phyloP scores from a whole-genome alignment of 1,140 invertebrate genomes.

The Trichonephila clavata region DNA sequence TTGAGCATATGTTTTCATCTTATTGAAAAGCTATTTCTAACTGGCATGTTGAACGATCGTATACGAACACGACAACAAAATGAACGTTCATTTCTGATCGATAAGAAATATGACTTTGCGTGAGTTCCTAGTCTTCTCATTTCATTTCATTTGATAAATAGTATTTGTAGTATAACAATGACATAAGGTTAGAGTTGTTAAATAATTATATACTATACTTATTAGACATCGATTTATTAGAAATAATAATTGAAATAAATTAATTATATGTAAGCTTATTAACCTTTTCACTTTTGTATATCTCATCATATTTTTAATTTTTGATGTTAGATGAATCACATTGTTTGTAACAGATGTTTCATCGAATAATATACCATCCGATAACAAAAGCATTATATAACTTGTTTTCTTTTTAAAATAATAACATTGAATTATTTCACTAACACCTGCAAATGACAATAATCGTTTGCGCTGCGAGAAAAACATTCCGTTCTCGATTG shows the following conservation, averaged over 20 bases:
- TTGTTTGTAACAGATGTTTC: too few relatives aligned
- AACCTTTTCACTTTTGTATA: too few relatives aligned
- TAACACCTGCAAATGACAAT: slow-evolving; percentile 25
- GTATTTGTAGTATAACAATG: too few relatives aligned
- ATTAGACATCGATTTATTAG: too few relatives aligned
- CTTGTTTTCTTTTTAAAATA: neutral
- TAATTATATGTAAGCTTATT: too few relatives aligned
- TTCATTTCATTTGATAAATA: too few relatives aligned
- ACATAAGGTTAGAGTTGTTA: too few relatives aligned
- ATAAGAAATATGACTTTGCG: neutral
- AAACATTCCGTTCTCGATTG: neutral
- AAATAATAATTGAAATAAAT: too few relatives aligned
- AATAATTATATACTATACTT: too few relatives aligned
- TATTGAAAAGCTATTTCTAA: neutral
- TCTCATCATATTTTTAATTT: too few relatives aligned
- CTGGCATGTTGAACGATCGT: neutral
- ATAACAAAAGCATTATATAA: neutral
- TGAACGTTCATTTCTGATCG: slow-evolving; percentile 1
- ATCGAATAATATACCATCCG: too few relatives aligned
- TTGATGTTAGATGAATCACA: too few relatives aligned
- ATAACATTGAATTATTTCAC: neutral
- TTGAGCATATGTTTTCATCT: slow-evolving; percentile 11
- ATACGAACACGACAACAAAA: neutral
- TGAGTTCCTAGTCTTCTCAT: neutral
- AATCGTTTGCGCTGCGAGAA: neutral